Conservation (phyloP, 2,888 invertebrate genomes). For the Dendrolimus houi region DNA sequence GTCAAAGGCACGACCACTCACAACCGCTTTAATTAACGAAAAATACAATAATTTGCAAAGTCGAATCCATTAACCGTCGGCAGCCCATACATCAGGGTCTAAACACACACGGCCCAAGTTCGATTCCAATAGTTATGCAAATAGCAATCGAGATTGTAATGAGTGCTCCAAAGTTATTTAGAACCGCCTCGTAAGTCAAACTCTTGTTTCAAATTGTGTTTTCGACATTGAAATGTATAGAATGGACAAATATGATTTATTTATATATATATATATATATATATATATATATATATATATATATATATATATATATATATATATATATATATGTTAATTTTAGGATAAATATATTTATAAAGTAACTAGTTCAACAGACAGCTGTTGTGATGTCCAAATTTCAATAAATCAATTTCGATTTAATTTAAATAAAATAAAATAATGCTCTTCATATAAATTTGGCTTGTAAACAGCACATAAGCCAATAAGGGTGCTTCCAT, state of each 20-base stretch:
- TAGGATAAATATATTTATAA: too few relatives aligned
- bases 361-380: too few relatives aligned
- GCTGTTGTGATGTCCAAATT: neutral
- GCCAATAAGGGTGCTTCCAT: too few relatives aligned
- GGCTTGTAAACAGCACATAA: too few relatives aligned
- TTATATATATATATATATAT: too few relatives aligned
- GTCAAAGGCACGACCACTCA: too few relatives aligned
- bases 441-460: too few relatives aligned
- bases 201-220: constrained; percentile 54
- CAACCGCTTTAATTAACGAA: neutral
- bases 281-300: too few relatives aligned
- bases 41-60: constrained; percentile 25
- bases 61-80: constrained; percentile 57
- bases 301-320: too few relatives aligned
- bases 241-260: constrained; percentile 15
- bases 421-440: neutral
- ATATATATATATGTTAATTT: too few relatives aligned
- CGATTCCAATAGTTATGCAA: constrained; percentile 76
- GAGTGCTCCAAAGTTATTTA: constrained; percentile 73
- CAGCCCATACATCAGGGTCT: constrained; percentile 60
- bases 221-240: constrained; percentile 22
- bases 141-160: constrained; percentile 68
- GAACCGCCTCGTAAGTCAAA: constrained; percentile 70
- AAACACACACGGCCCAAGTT: constrained; percentile 64
- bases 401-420: neutral